These are phyloP conservation scores for Agapornis roseicollis DNA, from an alignment of 2,113 vertebrate species.

Conservation along the genomic window DNA sequence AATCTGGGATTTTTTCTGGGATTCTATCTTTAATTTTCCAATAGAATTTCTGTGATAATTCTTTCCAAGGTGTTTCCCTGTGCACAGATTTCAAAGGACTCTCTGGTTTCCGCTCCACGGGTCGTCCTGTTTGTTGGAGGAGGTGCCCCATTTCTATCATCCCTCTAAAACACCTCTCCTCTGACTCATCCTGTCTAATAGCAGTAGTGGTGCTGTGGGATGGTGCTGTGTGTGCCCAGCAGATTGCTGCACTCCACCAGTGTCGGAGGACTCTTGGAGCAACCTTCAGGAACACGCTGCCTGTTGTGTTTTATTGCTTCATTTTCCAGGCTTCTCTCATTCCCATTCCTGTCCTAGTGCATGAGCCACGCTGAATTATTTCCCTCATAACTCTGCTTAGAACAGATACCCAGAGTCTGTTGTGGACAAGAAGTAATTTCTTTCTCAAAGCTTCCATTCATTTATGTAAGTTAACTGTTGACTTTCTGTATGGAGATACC, in stretches of 20 bases:
- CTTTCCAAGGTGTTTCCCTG: accelerated
- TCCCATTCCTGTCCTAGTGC: not conserved
- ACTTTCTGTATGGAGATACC: not conserved
- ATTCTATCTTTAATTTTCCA: not conserved
- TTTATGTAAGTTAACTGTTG: not conserved
- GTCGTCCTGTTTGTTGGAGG: not conserved
- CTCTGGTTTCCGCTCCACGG: not conserved
- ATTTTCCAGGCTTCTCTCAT: not conserved
- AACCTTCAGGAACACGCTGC: not conserved
- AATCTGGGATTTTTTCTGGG: not conserved
- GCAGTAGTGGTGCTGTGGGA: not conserved
- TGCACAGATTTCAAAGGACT: not conserved
- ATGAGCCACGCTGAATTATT: not conserved
- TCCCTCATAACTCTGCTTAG: not conserved
- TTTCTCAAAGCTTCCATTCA: not conserved
- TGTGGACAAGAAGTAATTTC: not conserved
- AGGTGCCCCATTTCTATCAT: not conserved
- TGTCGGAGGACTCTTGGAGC: not conserved
- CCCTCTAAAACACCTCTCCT: not conserved
- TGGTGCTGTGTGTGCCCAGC: not conserved
- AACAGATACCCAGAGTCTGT: not conserved
- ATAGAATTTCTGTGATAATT: not conserved
- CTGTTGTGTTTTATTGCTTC: not conserved
- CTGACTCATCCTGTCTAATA: not conserved
- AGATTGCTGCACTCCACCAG: not conserved